These are phyloP conservation scores for Solenopsis invicta DNA, from an alignment of 1,140 invertebrate genomes.

Conservation along the genomic window DNA sequence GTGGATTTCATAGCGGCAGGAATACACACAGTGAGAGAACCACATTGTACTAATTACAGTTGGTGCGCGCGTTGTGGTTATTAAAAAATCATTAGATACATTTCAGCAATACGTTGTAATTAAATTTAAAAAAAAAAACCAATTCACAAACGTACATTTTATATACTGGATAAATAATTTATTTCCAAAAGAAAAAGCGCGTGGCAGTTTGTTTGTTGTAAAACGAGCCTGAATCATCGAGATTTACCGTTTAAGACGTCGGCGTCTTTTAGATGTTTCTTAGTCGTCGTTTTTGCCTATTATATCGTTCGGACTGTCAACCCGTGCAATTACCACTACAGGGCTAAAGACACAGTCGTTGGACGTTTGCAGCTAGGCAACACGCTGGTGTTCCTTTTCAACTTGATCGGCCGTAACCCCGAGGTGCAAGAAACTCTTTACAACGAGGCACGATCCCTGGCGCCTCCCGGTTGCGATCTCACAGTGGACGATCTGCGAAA, in stretches of 20 bases:
- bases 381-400: constrained; percentile 92
- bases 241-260: not conserved
- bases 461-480: constrained; percentile 88
- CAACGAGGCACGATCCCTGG: constrained; percentile 90
- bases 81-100: not conserved
- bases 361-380: constrained; percentile 91
- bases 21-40: constrained; percentile 92
- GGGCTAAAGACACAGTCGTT: constrained; percentile 42
- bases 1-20: constrained; percentile 95
- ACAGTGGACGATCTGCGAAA: constrained; percentile 89
- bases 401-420: constrained; percentile 91
- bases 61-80: not conserved
- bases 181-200: not conserved
- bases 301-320: constrained; percentile 26
- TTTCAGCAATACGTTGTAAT: not conserved
- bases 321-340: constrained; percentile 19
- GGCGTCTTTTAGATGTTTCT: not conserved
- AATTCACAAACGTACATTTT: not conserved
- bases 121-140: no score
- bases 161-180: constrained; percentile 22
- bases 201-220: not conserved
- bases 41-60: constrained; percentile 7
- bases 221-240: not conserved
- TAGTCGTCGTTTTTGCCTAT: not conserved
- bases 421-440: constrained; percentile 91